Evolutionary conservation across 2,113 vertebrate genomes (phyloP), one percentile per base, ranked within the genome.

Genomic region (Phylloscopus whistleri): DNA sequence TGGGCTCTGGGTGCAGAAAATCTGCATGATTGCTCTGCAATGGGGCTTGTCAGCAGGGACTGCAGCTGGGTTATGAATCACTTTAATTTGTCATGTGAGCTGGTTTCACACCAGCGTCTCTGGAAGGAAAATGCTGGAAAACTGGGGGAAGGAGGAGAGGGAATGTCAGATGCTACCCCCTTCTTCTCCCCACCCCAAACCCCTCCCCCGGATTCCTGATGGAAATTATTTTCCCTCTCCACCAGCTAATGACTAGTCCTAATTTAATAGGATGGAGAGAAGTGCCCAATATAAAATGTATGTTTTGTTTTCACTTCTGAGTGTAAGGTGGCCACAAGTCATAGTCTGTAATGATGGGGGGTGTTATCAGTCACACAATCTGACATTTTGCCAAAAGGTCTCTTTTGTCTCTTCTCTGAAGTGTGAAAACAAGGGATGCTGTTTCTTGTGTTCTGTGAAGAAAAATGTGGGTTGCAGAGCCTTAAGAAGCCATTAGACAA

Each of bases 341-440:
- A 88, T 24, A 58, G 77, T 89, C 80, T 77, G 79, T 89, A 91
- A 66, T 84, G 82, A 95, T 68, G 23, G 66, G 59, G 62, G 35
- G 44, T 95, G 83, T 91, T 90, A 83, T 72, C 84, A 90, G 70
- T 94, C 90, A 82, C 64, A 72, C 67, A 49, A 51, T 62, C 85
- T 96, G 95, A 94, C 87, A 80, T 93, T 97, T 96, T 96, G 87
- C 86, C 89, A 78, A 94, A 85, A 95, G 95, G 94, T 91, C 82
- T 95, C 94, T 95, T 97, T 87, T 94, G 84, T 94, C 92, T 95
- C 62, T 70, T 76, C 51, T 89, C 80, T 72, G 70, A 91, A 72
- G 67, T 93, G 91, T 89, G 86, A 86, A 95, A 97, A 87, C 62
- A 85, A 90, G 87, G 24, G 64, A 95, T 77, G 76, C 11, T 69